A percentile compares a stretch with the other conserved stretches of the same genome.
These are phyloP conservation scores for Drosophila lini DNA, from an alignment of 1,140 invertebrate genomes.

Conservation along the genomic window DNA sequence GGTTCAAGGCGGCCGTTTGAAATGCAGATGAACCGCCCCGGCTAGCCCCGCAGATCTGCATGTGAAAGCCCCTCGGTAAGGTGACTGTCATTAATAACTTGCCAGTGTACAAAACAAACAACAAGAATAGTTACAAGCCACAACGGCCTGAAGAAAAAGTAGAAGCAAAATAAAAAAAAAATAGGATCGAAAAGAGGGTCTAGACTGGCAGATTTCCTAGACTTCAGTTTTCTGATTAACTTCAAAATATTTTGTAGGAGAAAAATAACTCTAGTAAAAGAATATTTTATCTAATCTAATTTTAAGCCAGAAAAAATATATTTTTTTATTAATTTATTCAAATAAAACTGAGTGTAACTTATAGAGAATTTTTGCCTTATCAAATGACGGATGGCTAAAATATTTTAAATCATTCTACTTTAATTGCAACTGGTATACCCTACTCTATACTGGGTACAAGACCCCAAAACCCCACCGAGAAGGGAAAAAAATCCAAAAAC, in stretches of 20 bases:
- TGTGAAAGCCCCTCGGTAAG: constrained; percentile 60
- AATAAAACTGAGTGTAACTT: too few species aligned
- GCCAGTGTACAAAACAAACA: constrained; percentile 48
- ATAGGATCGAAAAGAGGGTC: background rate
- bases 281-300: too few species aligned
- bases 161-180: constrained; percentile 23
- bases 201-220: background rate
- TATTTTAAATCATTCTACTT: background rate
- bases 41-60: constrained; percentile 47
- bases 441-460: background rate
- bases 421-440: background rate
- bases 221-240: background rate
- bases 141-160: constrained; percentile 13
- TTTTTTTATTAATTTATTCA: too few species aligned
- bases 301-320: too few species aligned
- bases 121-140: constrained; percentile 38
- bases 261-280: background rate
- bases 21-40: constrained; percentile 60
- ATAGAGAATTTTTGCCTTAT: background rate
- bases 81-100: constrained; percentile 80
- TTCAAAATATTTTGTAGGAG: background rate
- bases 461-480: background rate
- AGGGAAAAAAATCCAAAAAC: background rate
- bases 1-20: constrained; percentile 63
- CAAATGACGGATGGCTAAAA: background rate